A percentile compares a stretch with the other conserved stretches of the same genome.
Evolutionary conservation across 2,797 vertebrate genomes (phyloP).

Genomic region (Acanthis flammea): DNA sequence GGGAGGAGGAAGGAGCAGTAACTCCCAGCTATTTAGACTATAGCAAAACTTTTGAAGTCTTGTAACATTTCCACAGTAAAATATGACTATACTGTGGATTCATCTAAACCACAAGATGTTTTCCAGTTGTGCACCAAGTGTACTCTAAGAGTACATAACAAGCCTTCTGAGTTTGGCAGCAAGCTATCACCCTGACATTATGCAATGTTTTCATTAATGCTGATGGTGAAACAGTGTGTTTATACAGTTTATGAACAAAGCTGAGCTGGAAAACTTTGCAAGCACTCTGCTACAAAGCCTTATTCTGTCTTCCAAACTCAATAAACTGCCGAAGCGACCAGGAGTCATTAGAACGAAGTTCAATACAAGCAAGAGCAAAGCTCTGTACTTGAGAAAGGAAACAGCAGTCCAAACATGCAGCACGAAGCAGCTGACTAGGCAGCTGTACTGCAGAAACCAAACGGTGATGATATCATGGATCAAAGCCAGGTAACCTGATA

Average conservation of each 20-base stretch:
- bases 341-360: constrained; percentile 59
- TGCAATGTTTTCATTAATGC: constrained; percentile 66
- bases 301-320: constrained; percentile 23
- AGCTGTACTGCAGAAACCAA: constrained; percentile 36
- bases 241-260: constrained; percentile 58
- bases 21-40: constrained; percentile 1
- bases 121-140: constrained; percentile 50
- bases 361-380: constrained; percentile 37
- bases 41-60: constrained; percentile 24
- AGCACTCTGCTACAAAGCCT: background rate
- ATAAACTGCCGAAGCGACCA: background rate
- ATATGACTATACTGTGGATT: background rate
- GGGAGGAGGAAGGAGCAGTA: constrained; percentile 12
- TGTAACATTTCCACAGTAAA: constrained; percentile 42
- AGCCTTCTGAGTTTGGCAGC: constrained; percentile 23
- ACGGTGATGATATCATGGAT: background rate
- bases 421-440: constrained; percentile 26
- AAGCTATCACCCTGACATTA: constrained; percentile 44
- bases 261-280: constrained; percentile 16
- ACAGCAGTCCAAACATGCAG: background rate
- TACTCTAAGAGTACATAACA: constrained; percentile 25
- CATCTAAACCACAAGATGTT: constrained; percentile 45
- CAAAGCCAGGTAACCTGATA: constrained; percentile 29
- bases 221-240: constrained; percentile 54
- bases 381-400: constrained; percentile 30